Evolutionary conservation across 2,888 invertebrate genomes (phyloP).

Genomic region (Byasa hedistus): DNA sequence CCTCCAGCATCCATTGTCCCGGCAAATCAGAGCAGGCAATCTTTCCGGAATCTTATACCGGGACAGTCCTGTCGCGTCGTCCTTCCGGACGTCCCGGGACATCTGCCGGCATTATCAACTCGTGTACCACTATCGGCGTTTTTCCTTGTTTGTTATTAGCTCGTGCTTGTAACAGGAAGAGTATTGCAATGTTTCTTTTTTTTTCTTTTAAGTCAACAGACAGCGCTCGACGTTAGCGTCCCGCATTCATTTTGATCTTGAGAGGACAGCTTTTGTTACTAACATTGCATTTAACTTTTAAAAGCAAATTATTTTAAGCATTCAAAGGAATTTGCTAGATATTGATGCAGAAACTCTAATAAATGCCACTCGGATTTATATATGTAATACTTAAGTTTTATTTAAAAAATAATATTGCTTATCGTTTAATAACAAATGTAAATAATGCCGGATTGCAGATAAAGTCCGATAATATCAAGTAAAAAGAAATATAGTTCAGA

Average conservation of each 20-base stretch:
- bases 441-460: background rate
- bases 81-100: slow-evolving; percentile 58
- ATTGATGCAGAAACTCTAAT: background rate
- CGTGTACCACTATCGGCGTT: slow-evolving; percentile 50
- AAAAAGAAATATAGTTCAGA: background rate
- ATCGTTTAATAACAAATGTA: too few relatives aligned
- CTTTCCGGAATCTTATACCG: slow-evolving; percentile 60
- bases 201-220: slow-evolving; percentile 22
- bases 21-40: slow-evolving; percentile 66
- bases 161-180: slow-evolving; percentile 31
- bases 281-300: background rate
- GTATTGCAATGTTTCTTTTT: slow-evolving; percentile 24
- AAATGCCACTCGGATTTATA: background rate
- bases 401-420: too few relatives aligned
- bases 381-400: background rate
- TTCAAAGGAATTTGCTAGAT: background rate
- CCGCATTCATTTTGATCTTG: slow-evolving; percentile 15
- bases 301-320: background rate
- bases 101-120: slow-evolving; percentile 69
- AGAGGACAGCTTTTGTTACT: slow-evolving; percentile 4
- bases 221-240: slow-evolving; percentile 8
- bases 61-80: slow-evolving; percentile 46
- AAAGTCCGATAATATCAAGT: background rate
- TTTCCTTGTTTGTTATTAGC: slow-evolving; percentile 54
- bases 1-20: slow-evolving; percentile 54